These are phyloP conservation scores for Ametastegia equiseti DNA, from an alignment of 2,888 invertebrate genomes.

Conservation along the genomic window DNA sequence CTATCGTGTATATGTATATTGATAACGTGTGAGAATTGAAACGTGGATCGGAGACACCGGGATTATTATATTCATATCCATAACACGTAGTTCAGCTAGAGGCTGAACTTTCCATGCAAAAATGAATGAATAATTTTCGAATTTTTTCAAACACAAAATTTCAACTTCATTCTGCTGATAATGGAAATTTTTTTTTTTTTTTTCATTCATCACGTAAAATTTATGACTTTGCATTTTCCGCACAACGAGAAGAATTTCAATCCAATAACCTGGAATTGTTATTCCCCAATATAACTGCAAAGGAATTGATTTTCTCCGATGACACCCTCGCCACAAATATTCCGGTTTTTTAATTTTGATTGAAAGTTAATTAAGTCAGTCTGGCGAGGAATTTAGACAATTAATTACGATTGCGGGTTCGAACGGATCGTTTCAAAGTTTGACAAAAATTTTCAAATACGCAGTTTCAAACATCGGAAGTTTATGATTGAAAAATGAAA, in stretches of 20 bases:
- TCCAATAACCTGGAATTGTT: not conserved
- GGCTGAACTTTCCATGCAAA: not conserved
- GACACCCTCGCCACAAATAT: conserved; percentile 2
- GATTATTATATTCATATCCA: not conserved
- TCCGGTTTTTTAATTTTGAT: not conserved
- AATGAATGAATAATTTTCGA: not conserved
- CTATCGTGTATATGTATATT: conserved; percentile 21
- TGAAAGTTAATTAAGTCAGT: conserved; percentile 23
- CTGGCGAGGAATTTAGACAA: not conserved
- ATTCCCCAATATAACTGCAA: not conserved
- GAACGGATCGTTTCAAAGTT: not conserved
- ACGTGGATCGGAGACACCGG: conserved; percentile 37
- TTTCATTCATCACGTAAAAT: too few species aligned
- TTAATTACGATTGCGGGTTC: not conserved
- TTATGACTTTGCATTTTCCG: too few species aligned
- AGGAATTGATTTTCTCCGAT: not conserved
- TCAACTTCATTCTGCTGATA: not conserved
- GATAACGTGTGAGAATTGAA: conserved; percentile 50
- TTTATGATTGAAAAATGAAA: too few species aligned
- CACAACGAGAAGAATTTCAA: too few species aligned
- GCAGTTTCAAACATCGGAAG: too few species aligned
- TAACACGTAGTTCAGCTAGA: not conserved
- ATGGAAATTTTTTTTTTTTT: not conserved
- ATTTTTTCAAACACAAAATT: not conserved
- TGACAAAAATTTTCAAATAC: not conserved